Conservation (phyloP, 2,113 vertebrate genomes). For the Xyrauchen texanus region DNA sequence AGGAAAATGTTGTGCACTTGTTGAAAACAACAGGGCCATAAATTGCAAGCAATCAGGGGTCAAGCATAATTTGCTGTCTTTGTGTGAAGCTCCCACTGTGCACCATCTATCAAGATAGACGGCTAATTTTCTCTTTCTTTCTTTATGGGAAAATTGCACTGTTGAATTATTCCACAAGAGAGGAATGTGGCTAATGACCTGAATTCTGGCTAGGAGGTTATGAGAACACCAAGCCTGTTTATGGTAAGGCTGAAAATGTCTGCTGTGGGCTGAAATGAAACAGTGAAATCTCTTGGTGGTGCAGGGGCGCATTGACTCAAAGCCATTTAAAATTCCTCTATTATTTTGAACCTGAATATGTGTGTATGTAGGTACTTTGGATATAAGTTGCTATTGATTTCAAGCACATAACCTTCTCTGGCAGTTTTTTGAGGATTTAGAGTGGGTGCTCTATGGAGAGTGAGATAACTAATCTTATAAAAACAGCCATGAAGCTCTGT, state of each 20-base stretch:
- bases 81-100: constrained; percentile 21
- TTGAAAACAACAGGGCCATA: constrained; percentile 15
- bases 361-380: constrained; percentile 26
- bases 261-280: constrained; percentile 30
- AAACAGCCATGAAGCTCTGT: no score
- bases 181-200: constrained; percentile 51
- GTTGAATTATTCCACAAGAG: constrained; percentile 46
- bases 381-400: constrained; percentile 40
- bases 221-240: constrained; percentile 40
- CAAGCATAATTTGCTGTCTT: constrained; percentile 34
- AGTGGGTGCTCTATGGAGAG: background rate
- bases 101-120: constrained; percentile 26
- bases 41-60: background rate
- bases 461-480: no score
- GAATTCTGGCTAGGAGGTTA: constrained; percentile 41
- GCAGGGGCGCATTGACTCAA: constrained; percentile 13
- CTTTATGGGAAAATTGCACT: constrained; percentile 35
- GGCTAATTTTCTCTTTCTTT: background rate
- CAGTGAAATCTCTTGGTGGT: background rate
- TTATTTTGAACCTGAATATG: background rate
- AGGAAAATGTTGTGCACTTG: constrained; percentile 10
- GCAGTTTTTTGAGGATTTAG: constrained; percentile 29
- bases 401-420: constrained; percentile 32
- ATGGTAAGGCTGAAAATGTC: constrained; percentile 45
- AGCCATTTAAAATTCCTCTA: constrained; percentile 11